Conservation (phyloP, 2,888 invertebrate species). For the Neoaliturus tenellus region DNA sequence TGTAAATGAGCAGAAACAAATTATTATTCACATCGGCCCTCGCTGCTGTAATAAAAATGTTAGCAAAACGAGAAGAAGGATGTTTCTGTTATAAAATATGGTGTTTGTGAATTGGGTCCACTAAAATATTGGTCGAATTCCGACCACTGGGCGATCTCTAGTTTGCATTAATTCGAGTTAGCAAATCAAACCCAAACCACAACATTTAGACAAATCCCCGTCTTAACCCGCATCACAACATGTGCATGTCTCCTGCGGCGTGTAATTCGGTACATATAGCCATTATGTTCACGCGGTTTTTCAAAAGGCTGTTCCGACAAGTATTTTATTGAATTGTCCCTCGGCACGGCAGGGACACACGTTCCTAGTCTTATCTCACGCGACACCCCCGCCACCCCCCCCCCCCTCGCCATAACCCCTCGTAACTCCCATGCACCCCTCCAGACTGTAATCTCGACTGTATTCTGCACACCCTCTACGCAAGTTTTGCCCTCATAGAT, state of each 20-base stretch:
- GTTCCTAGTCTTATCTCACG: slow-evolving; percentile 7
- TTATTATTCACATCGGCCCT: no score
- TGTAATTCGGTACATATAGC: slow-evolving; percentile 13
- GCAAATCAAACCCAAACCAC: no score
- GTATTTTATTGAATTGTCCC: slow-evolving; percentile 26
- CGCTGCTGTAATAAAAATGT: no score
- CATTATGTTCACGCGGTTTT: slow-evolving; percentile 25
- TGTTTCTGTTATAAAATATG: no score
- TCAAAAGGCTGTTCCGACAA: slow-evolving; percentile 16
- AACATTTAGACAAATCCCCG: no score
- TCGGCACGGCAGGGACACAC: slow-evolving; percentile 11
- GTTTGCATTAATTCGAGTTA: no score
- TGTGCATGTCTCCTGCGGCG: not conserved
- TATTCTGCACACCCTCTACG: not conserved
- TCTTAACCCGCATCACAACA: not conserved
- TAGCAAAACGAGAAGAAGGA: no score
- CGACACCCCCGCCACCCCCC: not conserved
- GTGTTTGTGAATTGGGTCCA: no score
- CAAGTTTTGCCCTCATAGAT: not conserved
- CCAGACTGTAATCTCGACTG: not conserved
- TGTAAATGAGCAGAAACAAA: no score
- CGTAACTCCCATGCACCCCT: not conserved
- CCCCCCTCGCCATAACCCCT: not conserved
- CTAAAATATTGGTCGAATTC: no score
- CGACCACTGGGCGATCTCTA: no score